phyloP scores from a whole-genome alignment of 2,888 invertebrate species.

The Odontothrips loti region DNA sequence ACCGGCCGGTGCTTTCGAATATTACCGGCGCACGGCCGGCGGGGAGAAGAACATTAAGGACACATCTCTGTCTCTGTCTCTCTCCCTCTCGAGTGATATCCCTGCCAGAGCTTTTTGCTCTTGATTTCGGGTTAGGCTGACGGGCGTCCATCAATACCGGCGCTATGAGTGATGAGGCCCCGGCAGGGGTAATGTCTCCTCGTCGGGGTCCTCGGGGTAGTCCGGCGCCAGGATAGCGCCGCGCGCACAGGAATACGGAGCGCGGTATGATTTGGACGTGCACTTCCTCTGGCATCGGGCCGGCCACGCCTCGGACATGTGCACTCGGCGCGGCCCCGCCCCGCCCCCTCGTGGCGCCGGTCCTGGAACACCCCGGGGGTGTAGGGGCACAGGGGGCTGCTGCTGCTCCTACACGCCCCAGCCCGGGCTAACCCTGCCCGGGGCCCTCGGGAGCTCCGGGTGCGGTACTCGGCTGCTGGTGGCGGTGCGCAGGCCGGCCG shows the following conservation, averaged over 20 bases:
- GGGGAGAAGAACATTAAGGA: not conserved
- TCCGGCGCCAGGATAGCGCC: not conserved
- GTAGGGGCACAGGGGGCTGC: too few relatives aligned
- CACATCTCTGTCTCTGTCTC: not conserved
- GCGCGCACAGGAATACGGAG: too few relatives aligned
- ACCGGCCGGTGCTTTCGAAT: not conserved
- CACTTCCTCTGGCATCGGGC: not conserved
- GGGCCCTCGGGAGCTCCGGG: too few relatives aligned
- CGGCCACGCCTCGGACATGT: not conserved
- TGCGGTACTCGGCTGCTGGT: too few relatives aligned
- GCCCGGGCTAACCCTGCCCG: not conserved
- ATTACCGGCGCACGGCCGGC: too few relatives aligned
- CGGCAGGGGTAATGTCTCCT: not conserved
- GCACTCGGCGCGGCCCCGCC: not conserved
- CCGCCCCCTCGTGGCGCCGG: not conserved
- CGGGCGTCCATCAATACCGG: conserved; percentile 4
- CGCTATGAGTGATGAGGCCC: not conserved
- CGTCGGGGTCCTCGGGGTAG: not conserved
- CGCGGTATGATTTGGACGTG: too few relatives aligned
- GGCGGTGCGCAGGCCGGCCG: too few relatives aligned
- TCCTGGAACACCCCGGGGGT: not conserved
- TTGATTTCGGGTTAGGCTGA: conserved; percentile 17
- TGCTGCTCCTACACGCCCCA: not conserved
- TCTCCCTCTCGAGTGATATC: not conserved
- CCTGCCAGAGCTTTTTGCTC: not conserved